phyloP scores from a whole-genome alignment of 2,113 vertebrate genomes.

The Myiozetetes cayanensis region DNA sequence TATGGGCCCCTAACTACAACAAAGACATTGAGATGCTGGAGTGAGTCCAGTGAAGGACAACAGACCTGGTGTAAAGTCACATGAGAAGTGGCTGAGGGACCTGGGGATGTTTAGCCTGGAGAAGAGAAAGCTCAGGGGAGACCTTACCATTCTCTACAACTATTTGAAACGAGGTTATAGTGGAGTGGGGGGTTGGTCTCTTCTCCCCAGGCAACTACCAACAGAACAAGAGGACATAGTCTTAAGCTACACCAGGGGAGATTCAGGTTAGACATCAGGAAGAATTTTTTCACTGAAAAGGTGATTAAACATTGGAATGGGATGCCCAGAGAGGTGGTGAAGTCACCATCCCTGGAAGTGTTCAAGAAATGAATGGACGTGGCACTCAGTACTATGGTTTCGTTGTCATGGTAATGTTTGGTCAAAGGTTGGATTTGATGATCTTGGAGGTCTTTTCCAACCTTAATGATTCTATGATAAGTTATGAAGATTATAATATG shows the following conservation, averaged over 20 bases:
- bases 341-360: not conserved
- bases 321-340: not conserved
- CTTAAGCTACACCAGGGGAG: too few species aligned
- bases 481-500: not conserved
- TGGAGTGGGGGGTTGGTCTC: accelerated
- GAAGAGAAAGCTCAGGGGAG: accelerated
- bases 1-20: not conserved
- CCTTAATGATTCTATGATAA: not conserved
- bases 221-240: not conserved
- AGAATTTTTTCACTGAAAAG: not conserved
- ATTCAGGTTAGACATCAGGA: not conserved
- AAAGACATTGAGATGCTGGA: not conserved
- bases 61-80: not conserved
- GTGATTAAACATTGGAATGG: not conserved
- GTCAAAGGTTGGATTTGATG: not conserved
- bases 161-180: not conserved
- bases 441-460: not conserved
- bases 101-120: accelerated
- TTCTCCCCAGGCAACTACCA: not conserved
- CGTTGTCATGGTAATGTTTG: not conserved
- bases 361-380: not conserved
- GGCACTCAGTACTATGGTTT: not conserved
- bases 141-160: not conserved
- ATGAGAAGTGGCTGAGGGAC: accelerated
- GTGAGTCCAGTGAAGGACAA: not conserved